Percentiles rank a stretch among this genome's conserved stretches.
phyloP scores from a whole-genome alignment of 2,888 invertebrate species.

The Stenodera caucasica region DNA sequence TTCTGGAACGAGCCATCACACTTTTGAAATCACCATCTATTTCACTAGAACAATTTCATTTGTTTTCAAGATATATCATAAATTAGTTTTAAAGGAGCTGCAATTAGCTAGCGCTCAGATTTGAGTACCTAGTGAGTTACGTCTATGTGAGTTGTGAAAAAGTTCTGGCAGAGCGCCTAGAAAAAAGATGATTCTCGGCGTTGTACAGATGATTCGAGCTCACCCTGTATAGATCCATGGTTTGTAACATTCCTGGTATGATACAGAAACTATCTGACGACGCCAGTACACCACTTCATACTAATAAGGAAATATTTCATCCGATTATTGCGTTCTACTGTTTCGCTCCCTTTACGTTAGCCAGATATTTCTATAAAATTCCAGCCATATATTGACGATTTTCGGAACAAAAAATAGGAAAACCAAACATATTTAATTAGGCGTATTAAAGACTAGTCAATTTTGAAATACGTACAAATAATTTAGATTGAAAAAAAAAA shows the following conservation, averaged over 20 bases:
- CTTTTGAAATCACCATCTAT: no score
- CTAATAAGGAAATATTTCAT: slow-evolving; percentile 28
- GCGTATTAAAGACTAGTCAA: not conserved
- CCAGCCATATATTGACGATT: not conserved
- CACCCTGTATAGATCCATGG: no score
- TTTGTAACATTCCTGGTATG: not conserved
- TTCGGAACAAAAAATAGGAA: not conserved
- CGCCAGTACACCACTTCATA: slow-evolving; percentile 24
- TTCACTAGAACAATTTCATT: no score
- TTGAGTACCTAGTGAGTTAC: no score
- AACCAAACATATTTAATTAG: not conserved
- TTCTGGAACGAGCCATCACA: no score
- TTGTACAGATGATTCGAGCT: no score
- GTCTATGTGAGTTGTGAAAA: no score
- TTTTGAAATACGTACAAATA: not conserved
- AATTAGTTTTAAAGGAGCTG: no score
- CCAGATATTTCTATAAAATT: not conserved
- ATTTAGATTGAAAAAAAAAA: not conserved
- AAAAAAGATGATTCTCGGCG: no score
- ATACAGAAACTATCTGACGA: slow-evolving; percentile 1
- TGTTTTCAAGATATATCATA: no score
- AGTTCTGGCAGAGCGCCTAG: no score
- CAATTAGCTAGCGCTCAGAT: no score
- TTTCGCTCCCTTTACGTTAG: slow-evolving; percentile 11
- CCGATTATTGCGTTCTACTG: slow-evolving; percentile 21